phyloP scores from a whole-genome alignment of 2,888 invertebrate species.

The Sminthurinus aureus region DNA sequence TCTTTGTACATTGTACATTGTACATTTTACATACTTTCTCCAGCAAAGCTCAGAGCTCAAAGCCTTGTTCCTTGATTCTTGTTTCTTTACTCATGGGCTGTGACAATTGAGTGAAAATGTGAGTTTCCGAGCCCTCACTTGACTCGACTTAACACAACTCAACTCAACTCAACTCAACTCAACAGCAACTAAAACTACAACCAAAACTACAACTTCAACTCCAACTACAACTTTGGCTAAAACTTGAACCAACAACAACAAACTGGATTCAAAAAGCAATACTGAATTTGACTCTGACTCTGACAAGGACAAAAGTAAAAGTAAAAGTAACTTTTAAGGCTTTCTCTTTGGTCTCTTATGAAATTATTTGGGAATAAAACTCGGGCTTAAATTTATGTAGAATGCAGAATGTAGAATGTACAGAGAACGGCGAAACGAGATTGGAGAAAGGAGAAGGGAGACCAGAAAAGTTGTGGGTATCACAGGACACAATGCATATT shows the following conservation, averaged over 20 bases:
- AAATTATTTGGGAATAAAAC: constrained; percentile 22
- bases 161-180: background rate
- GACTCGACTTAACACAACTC: too few relatives aligned
- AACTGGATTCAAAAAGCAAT: background rate
- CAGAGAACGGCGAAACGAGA: too few relatives aligned
- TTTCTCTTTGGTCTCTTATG: background rate
- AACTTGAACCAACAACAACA: background rate
- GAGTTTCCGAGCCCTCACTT: constrained; percentile 22
- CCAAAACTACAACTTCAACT: background rate
- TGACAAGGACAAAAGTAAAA: constrained; percentile 9
- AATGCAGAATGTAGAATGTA: constrained; percentile 3
- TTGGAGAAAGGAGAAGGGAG: background rate
- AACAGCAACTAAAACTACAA: background rate
- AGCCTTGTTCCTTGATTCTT: constrained; percentile 25
- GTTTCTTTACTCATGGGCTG: background rate
- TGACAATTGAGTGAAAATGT: constrained; percentile 33
- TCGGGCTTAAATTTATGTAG: background rate
- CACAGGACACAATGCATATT: background rate
- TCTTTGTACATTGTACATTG: background rate
- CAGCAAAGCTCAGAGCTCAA: background rate
- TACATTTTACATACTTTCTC: background rate
- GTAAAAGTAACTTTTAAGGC: background rate
- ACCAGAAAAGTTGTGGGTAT: constrained; percentile 13
- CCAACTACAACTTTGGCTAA: background rate
- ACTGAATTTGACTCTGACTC: background rate